These are phyloP conservation scores for Drosophila yakuba DNA, from an alignment of 1,140 invertebrate genomes.

Conservation along the genomic window DNA sequence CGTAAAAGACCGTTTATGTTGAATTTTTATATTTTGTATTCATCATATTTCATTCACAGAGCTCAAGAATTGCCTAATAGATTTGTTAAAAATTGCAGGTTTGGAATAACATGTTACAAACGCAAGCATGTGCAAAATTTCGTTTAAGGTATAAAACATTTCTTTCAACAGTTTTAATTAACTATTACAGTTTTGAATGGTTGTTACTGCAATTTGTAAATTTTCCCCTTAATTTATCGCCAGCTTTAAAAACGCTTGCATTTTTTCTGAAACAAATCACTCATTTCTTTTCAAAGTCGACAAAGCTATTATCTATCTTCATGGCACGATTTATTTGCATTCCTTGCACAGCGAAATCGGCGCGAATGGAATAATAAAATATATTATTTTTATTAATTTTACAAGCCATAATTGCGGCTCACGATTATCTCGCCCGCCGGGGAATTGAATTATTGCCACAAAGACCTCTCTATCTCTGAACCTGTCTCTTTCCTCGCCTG, in stretches of 20 bases:
- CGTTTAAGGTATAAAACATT: background rate
- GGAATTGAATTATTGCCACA: slow-evolving; percentile 33
- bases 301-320: slow-evolving; percentile 16
- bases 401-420: slow-evolving; percentile 64
- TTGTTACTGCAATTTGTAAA: background rate
- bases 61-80: slow-evolving; percentile 3
- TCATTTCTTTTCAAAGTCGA: slow-evolving; percentile 8
- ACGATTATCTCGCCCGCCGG: slow-evolving; percentile 45
- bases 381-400: slow-evolving; percentile 80
- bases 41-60: slow-evolving; percentile 4
- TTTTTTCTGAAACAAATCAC: slow-evolving; percentile 9
- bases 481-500: slow-evolving; percentile 5
- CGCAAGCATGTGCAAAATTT: background rate
- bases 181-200: background rate
- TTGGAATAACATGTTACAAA: background rate
- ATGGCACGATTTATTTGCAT: slow-evolving; percentile 28
- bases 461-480: background rate
- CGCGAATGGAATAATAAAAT: slow-evolving; percentile 66
- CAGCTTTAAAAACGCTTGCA: background rate
- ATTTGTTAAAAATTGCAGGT: background rate
- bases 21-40: background rate
- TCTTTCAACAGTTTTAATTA: background rate
- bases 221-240: background rate
- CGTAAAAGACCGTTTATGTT: background rate
- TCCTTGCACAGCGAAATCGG: slow-evolving; percentile 15